Percentiles rank a stretch among this genome's conserved stretches.
Conservation (phyloP, 2,113 vertebrate species). For the Cavia porcellus region DNA sequence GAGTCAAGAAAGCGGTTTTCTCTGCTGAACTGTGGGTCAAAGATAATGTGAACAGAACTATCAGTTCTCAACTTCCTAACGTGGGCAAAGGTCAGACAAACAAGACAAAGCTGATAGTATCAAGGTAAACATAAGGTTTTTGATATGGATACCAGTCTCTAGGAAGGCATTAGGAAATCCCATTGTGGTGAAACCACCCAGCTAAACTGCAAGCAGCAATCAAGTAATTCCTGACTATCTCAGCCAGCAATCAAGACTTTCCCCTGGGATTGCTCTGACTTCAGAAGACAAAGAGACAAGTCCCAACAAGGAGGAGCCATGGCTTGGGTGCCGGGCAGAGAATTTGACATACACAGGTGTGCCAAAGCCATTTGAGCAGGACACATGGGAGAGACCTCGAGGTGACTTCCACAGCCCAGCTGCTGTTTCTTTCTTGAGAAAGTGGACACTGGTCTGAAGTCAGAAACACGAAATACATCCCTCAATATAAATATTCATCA, state of each 20-base stretch:
- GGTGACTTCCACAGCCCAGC: background rate
- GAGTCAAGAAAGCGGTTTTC: slow-evolving; percentile 30
- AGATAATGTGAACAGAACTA: background rate
- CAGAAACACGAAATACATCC: background rate
- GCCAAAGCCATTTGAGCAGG: background rate
- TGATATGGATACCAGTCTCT: background rate
- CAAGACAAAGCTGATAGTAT: background rate
- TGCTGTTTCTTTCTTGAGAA: background rate
- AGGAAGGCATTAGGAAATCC: background rate
- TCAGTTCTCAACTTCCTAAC: slow-evolving; percentile 7
- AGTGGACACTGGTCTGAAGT: background rate
- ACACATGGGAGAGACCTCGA: background rate
- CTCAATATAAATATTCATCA: background rate
- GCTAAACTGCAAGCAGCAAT: background rate
- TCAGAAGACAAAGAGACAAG: background rate
- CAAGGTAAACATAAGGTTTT: background rate
- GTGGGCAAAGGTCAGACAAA: background rate
- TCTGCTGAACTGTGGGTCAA: background rate
- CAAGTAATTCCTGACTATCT: slow-evolving; percentile 6
- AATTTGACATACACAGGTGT: background rate
- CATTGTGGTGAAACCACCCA: background rate
- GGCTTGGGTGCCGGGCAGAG: background rate
- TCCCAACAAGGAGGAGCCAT: slow-evolving; percentile 1
- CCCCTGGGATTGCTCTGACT: background rate
- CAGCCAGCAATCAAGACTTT: slow-evolving; percentile 69